Evolutionary conservation across 2,888 invertebrate genomes (phyloP).

Genomic region (Heliconius ismenius): DNA sequence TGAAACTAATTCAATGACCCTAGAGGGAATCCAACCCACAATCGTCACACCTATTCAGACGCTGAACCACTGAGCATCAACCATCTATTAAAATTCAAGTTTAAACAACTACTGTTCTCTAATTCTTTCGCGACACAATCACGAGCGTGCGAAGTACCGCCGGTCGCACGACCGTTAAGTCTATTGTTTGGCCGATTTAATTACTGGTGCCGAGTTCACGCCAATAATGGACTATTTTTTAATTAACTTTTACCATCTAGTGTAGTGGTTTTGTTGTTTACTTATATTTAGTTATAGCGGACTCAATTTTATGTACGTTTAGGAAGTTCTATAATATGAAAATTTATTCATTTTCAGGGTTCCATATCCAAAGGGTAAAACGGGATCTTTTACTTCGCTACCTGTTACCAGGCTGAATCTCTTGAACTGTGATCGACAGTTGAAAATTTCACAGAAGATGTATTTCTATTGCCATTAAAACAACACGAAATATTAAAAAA

Average conservation of each 20-base stretch:
- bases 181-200: conserved; percentile 20
- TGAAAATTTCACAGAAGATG: too few species aligned
- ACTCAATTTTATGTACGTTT: not conserved
- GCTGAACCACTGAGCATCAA: not conserved
- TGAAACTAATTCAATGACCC: not conserved
- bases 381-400: too few species aligned
- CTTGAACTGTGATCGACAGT: too few species aligned
- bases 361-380: too few species aligned
- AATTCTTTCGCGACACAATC: conserved; percentile 29
- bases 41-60: too few species aligned
- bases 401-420: too few species aligned
- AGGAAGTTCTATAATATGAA: not conserved
- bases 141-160: conserved; percentile 27
- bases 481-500: too few species aligned
- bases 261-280: not conserved
- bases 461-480: too few species aligned
- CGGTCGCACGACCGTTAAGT: conserved; percentile 23
- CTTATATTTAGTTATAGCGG: not conserved
- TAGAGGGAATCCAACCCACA: not conserved
- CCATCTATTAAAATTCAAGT: conserved; percentile 10
- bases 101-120: conserved; percentile 10
- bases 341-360: not conserved
- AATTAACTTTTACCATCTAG: conserved; percentile 7
- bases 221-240: conserved; percentile 19
- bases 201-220: conserved; percentile 21